These are phyloP conservation scores for Craterocephalus amniculus DNA, from an alignment of 2,797 vertebrate species.

Conservation along the genomic window DNA sequence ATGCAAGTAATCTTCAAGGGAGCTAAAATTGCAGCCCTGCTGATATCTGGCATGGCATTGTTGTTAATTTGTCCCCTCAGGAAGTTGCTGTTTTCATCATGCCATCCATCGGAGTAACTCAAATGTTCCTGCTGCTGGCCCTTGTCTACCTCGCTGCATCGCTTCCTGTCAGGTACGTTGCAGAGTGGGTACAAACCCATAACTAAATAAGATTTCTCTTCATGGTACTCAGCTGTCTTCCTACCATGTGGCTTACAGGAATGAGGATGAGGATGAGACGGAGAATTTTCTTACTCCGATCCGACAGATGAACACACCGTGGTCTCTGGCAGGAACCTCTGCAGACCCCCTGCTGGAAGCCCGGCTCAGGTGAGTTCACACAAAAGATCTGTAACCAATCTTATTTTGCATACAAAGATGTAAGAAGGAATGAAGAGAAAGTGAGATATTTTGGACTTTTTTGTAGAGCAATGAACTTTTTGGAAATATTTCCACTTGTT, in stretches of 20 bases:
- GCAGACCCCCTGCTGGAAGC: conserved; percentile 57
- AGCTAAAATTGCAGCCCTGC: no score
- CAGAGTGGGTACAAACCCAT: not conserved
- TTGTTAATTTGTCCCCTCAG: conserved; percentile 42
- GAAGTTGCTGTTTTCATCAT: conserved; percentile 57
- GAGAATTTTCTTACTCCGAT: conserved; percentile 49
- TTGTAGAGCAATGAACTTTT: no score
- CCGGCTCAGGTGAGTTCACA: conserved; percentile 50
- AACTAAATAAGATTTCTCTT: no score
- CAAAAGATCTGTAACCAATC: no score
- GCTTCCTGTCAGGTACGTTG: conserved; percentile 68
- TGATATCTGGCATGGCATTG: no score
- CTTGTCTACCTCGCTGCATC: conserved; percentile 65
- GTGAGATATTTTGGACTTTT: no score
- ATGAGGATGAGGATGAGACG: conserved; percentile 53
- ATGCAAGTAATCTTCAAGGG: no score
- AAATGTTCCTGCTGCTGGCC: conserved; percentile 66
- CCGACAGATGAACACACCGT: conserved; percentile 44
- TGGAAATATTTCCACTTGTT: no score
- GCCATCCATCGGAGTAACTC: conserved; percentile 63
- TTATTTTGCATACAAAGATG: no score
- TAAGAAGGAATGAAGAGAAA: no score
- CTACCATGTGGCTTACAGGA: conserved; percentile 39
- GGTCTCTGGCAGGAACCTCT: conserved; percentile 44
- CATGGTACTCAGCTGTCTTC: not conserved